Base-by-base conservation (phyloP, 2,888 invertebrate species). In the Smittia sp. region DNA sequence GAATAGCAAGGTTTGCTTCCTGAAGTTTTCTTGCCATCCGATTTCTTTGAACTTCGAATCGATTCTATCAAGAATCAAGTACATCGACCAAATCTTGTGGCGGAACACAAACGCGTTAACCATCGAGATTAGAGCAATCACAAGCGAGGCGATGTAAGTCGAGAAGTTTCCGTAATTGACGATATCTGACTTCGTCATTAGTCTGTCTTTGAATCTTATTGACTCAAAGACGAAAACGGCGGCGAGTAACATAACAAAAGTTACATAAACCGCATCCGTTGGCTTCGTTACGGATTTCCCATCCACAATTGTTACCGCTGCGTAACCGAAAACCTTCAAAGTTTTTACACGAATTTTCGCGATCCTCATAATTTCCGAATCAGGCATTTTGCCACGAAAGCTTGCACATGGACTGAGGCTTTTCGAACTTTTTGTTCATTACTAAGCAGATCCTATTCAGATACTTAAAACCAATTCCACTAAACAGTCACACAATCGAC, bases 211-310 rank as follows among this genome's bases (percentile, higher is more conserved):
- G 24, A 20, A 58, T 6, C 2, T 22, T 18, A 58, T 24, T 39
- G 13, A 39, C 7, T 9, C 7, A 9, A 7, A 7, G 13, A 39
- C 7, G 39, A 39, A 39, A 11, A 46, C 46, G 2, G n/a, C 2
- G 3, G 52, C n/a, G n/a, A 11, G 4, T 7, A 9, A 39, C 7
- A 7, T 9, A 39, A 39, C 13, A 39, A 39, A 39, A n/a, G n/a
- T n/a, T 9, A 39, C 13, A 9, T 11, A 7, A 46, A 46, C 18
- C n/a, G 52, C 52, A 58, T 58, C 58, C 4, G 22, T 18, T 18
- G 58, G 58, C 18, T 58, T 58, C 58, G 58, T 58, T 7, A 58
- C 24, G 2, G 58, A 58, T 18, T 58, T 58, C 11, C 24, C 58
- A 15, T 58, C 22, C 4, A 58, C 24, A 24, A 58, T 24, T 13